Evolutionary conservation across 2,797 vertebrate genomes (phyloP).

Genomic region (Danio choprae): DNA sequence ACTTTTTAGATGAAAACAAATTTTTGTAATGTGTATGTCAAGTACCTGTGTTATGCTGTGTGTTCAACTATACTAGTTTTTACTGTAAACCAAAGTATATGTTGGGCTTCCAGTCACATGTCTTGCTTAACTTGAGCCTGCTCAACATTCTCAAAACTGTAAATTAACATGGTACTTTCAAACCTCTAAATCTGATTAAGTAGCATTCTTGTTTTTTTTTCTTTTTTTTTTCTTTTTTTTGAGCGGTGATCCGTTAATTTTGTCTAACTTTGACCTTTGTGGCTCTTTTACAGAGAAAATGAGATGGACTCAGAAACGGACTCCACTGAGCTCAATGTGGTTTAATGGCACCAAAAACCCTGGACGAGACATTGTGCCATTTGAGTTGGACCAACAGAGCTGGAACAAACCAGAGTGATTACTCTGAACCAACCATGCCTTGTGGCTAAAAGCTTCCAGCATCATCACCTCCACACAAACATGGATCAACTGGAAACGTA

Average conservation of each 20-base stretch:
- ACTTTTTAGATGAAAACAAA: too few relatives aligned
- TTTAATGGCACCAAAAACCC: slow-evolving; percentile 66
- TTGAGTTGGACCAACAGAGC: slow-evolving; percentile 67
- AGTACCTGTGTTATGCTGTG: too few relatives aligned
- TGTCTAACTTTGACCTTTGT: not conserved
- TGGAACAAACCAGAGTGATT: slow-evolving; percentile 49
- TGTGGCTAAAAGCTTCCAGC: slow-evolving; percentile 43
- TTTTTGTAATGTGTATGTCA: too few relatives aligned
- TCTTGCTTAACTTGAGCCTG: not conserved
- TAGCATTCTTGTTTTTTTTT: not conserved
- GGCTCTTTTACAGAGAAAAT: slow-evolving; percentile 72
- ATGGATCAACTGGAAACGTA: not conserved
- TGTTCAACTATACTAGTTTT: too few relatives aligned
- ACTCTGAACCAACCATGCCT: slow-evolving; percentile 57
- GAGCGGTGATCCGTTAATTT: not conserved
- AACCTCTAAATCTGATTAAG: slow-evolving; percentile 34
- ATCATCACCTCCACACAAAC: not conserved
- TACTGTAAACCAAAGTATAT: too few relatives aligned
- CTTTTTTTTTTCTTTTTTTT: not conserved
- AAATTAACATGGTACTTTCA: not conserved
- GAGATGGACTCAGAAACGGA: slow-evolving; percentile 86
- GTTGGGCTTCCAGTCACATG: slow-evolving; percentile 1
- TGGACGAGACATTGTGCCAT: slow-evolving; percentile 42
- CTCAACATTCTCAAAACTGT: slow-evolving; percentile 12
- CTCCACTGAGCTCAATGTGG: slow-evolving; percentile 81